Base-by-base conservation (phyloP, 2,797 vertebrate genomes). In the Pipistrellus kuhlii region DNA sequence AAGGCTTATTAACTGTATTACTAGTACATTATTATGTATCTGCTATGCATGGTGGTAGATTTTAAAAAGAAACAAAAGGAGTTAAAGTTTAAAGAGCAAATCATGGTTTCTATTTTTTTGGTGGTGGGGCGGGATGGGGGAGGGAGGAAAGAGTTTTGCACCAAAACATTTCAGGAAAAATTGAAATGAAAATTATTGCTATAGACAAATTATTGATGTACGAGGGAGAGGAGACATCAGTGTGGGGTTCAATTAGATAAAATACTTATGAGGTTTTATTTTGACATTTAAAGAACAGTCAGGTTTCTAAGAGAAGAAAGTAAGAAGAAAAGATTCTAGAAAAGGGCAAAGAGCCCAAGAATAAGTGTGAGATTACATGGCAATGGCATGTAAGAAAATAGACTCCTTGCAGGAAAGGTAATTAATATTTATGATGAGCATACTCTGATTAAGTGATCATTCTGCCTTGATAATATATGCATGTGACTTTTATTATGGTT, bases 71-170 rank as follows among this genome's bases (percentile, higher is more conserved):
- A 62, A 55, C 10, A 88, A 71, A 88, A 88, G 15, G 27, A 66
- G 13, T 85, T 86, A 51, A 89, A 48, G 9, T 62, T 88, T 95
- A 91, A 83, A 94, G 46, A 85, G 25, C 7, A 93, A 91, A 83
- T 78, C 15, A 86, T 15, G 7, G 1, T 64, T 41, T 20, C 20
- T 41, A 41, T 38, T 13, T 72, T 57, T 85, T 4, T 64, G n/a
- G 6, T 21, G 20, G 53, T 18, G 51, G 8, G 53, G 12, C 10
- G 10, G 32, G 44, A 69, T 51, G 62, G 73, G 41, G 44, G 73
- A 57, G 62, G 73, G 13, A 83, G 62, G 73, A 10, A 83, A 25
- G 17, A 53, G 64, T 80, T 94, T 73, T 35, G 57, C 25, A 68
- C 12, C 6, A 80, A 71, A 93, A 75, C 3, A 15, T 75, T 90